Evolutionary conservation across 2,888 invertebrate genomes (phyloP).

Genomic region (Pandemis heparana): DNA sequence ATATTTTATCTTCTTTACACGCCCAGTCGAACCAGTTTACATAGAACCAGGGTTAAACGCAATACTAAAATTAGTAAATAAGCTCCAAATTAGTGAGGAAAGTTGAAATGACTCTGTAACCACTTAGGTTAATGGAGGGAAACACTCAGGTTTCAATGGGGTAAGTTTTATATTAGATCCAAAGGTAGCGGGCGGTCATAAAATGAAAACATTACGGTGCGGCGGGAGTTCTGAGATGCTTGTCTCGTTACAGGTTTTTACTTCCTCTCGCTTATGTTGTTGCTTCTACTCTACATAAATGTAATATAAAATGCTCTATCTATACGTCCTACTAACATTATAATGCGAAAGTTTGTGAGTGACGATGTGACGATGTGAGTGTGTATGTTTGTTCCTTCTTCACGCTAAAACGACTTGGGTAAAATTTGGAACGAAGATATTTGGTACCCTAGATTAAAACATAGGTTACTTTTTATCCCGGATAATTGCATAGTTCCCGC

Average conservation of each 20-base stretch:
- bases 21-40: neutral
- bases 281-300: neutral
- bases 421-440: too few species aligned
- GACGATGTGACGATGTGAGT: too few species aligned
- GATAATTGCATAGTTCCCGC: too few species aligned
- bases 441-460: too few species aligned
- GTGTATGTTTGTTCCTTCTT: too few species aligned
- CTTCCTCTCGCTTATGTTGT: neutral
- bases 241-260: constrained; percentile 11
- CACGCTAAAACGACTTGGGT: too few species aligned
- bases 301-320: neutral
- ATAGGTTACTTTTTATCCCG: too few species aligned
- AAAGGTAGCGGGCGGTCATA: constrained; percentile 51
- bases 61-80: constrained; percentile 34
- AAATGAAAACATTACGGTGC: constrained; percentile 53
- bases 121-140: constrained; percentile 63
- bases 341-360: too few species aligned
- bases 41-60: neutral
- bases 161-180: constrained; percentile 52
- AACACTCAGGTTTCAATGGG: constrained; percentile 59
- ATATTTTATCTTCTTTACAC: neutral
- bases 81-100: constrained; percentile 40
- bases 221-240: constrained; percentile 37
- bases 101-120: constrained; percentile 50
- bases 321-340: neutral